Evolutionary conservation across 1,140 invertebrate genomes (phyloP), one percentile per base, ranked within the genome.

Genomic region (Druon quercuslanigerum): DNA sequence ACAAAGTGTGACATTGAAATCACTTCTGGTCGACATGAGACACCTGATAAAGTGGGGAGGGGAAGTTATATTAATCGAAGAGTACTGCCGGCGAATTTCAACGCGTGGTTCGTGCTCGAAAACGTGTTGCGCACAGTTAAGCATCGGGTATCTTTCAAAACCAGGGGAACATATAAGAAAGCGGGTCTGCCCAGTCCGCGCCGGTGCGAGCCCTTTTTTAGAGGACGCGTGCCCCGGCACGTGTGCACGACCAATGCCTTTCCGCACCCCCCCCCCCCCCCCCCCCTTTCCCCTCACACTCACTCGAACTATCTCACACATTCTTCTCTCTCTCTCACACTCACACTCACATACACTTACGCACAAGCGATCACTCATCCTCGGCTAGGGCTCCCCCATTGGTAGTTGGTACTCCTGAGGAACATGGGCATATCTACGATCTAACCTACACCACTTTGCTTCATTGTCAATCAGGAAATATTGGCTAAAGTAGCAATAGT

Each of bases 201-300:
- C 57, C 79, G 79, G 81, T 82, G 78, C 79, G 79, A 79, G 82
- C 79, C 70, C 82, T 83, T 83, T 83, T 79, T 83, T 83, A 79
- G 78, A 71, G 71, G 82, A 79, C 82, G 82, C 82, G 82, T 83
- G 82, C 82, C 82, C 79, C 72, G 81, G 82, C 82, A 83, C 82
- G 82, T 83, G 82, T 83, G 82, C 82, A 83, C 76, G 78, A 83
- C 82, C 82, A 83, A 83, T 83, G 79, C 77, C 82, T 80, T 80
- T 83, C 75, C 77, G 82, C 82, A 78, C 82, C 74, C 77, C 78
- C 79, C 79, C 78, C 71, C 75, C 57, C 19, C 25, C 9, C 8
- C 72, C 79, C 73, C 40, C 71, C 74, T 70, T 50, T 66, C 79
- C 51, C 52, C 51, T 57, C 46, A 17, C 14, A 73, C 54, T 74